Conservation (phyloP, 2,888 invertebrate genomes). For the Diplazon laetatorius region DNA sequence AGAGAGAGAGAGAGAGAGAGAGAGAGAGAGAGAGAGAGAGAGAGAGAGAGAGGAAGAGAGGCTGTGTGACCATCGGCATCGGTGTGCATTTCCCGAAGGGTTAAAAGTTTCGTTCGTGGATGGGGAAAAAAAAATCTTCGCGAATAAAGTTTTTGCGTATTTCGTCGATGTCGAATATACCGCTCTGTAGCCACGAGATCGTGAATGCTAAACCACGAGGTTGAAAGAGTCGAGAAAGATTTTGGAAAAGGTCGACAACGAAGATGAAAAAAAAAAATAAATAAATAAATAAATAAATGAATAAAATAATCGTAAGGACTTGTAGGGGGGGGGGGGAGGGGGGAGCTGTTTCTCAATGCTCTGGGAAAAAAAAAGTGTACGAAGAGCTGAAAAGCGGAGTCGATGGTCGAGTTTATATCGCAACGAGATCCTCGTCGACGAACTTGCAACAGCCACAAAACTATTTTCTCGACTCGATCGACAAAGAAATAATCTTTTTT, state of each 20-base stretch:
- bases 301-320: too few relatives aligned
- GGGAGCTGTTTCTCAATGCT: background rate
- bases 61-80: slow-evolving; percentile 30
- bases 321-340: too few relatives aligned
- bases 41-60: background rate
- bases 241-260: background rate
- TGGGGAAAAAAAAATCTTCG: slow-evolving; percentile 15
- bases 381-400: background rate
- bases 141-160: slow-evolving; percentile 54
- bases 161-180: slow-evolving; percentile 45
- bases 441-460: slow-evolving; percentile 5
- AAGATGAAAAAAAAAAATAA: slow-evolving; percentile 10
- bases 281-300: too few relatives aligned
- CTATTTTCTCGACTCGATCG: background rate
- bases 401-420: slow-evolving; percentile 2
- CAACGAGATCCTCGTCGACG: background rate
- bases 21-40: slow-evolving; percentile 6
- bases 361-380: background rate
- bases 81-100: slow-evolving; percentile 30
- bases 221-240: slow-evolving; percentile 14
- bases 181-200: slow-evolving; percentile 22
- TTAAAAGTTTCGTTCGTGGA: slow-evolving; percentile 43
- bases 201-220: slow-evolving; percentile 27
- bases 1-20: background rate
- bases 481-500: slow-evolving; percentile 24